phyloP scores from a whole-genome alignment of 2,888 invertebrate species.

The Protophormia terraenovae region DNA sequence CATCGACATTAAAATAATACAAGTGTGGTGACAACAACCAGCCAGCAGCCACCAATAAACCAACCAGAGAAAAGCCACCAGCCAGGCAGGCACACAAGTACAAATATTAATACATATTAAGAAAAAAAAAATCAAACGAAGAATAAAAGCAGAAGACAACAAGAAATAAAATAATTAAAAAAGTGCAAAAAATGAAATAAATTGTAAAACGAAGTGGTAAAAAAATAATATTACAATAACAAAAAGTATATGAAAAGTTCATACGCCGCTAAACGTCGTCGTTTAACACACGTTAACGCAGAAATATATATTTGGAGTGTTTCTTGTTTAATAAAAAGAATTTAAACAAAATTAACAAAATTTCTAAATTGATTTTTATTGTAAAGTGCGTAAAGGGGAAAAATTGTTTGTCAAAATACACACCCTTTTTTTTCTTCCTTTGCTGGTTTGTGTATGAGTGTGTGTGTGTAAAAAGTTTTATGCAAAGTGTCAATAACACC shows the following conservation, averaged over 20 bases:
- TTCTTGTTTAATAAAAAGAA: background rate
- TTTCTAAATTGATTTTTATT: conserved; percentile 13
- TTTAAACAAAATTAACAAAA: background rate
- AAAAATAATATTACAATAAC: conserved; percentile 1
- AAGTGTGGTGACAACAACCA: conserved; percentile 57
- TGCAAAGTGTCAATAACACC: conserved; percentile 44
- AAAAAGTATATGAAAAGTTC: background rate
- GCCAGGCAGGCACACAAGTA: conserved; percentile 36
- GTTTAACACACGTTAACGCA: background rate
- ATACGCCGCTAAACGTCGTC: conserved; percentile 31
- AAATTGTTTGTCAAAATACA: conserved; percentile 31
- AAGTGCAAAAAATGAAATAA: conserved; percentile 14
- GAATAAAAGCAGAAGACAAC: conserved; percentile 17
- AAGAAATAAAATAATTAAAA: background rate
- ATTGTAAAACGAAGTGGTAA: conserved; percentile 13
- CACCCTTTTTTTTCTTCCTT: conserved; percentile 47
- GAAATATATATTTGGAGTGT: background rate
- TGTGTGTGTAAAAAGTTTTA: conserved; percentile 4
- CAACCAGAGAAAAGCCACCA: conserved; percentile 46
- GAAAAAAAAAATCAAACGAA: background rate
- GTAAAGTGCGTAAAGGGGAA: background rate
- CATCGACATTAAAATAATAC: background rate
- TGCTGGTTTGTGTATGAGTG: background rate
- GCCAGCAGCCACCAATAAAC: conserved; percentile 13
- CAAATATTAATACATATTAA: background rate